Evolutionary conservation across 2,888 invertebrate species (phyloP).

Genomic region (Pseudolycoriella hygida): DNA sequence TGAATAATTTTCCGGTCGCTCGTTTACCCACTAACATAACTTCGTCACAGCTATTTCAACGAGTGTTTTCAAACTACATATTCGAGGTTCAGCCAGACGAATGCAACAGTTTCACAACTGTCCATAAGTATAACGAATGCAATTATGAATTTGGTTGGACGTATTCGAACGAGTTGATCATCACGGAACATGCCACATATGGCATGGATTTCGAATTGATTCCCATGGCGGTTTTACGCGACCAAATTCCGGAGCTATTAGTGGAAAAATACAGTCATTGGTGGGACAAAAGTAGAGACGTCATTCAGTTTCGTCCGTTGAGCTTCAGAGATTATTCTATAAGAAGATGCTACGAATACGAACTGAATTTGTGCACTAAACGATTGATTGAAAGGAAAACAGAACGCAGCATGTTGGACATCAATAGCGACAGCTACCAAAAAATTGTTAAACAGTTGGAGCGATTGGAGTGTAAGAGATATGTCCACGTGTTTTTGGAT

Average conservation of each 20-base stretch:
- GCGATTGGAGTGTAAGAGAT: not conserved
- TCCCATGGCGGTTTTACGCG: not conserved
- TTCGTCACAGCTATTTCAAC: not conserved
- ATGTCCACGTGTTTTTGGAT: constrained; percentile 1
- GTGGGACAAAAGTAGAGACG: not conserved
- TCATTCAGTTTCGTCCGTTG: constrained; percentile 1
- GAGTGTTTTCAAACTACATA: not conserved
- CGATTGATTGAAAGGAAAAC: not conserved
- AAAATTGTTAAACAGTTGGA: not conserved
- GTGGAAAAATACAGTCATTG: not conserved
- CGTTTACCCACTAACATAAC: constrained; percentile 1
- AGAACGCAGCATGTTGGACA: not conserved
- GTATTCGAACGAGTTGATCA: not conserved
- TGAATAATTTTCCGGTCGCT: not conserved
- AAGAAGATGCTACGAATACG: not conserved
- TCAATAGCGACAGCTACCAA: constrained; percentile 1
- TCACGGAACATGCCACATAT: not conserved
- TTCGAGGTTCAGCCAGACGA: constrained; percentile 1
- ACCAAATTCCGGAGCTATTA: not conserved
- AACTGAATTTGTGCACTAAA: not conserved
- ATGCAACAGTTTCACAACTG: not conserved
- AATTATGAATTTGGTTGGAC: not conserved
- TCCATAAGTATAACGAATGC: constrained; percentile 1
- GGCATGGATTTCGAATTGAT: not conserved
- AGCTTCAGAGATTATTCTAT: not conserved